phyloP scores from a whole-genome alignment of 2,888 invertebrate genomes.

The Drosophila rellima region DNA sequence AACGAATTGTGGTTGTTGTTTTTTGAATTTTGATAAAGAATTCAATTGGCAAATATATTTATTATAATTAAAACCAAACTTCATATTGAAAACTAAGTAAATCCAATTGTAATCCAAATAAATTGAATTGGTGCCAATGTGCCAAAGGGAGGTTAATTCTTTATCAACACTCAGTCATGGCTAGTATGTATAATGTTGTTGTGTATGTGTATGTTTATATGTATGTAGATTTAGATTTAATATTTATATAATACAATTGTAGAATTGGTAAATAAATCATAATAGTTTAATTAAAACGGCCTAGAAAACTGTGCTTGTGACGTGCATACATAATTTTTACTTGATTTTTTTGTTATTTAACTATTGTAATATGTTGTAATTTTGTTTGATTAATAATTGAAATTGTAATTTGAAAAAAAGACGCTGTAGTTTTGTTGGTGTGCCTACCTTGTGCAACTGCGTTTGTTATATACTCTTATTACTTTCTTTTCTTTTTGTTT shows the following conservation, averaged over 20 bases:
- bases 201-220: conserved; percentile 13
- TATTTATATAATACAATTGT: conserved; percentile 66
- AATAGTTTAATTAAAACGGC: conserved; percentile 73
- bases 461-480: conserved; percentile 79
- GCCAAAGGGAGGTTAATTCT: conserved; percentile 26
- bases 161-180: conserved; percentile 61
- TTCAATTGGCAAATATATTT: conserved; percentile 6
- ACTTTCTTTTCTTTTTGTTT: conserved; percentile 55
- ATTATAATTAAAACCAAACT: not conserved
- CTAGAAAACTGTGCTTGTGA: conserved; percentile 79
- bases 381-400: conserved; percentile 72
- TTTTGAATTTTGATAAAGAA: conserved; percentile 42
- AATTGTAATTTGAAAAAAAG: conserved; percentile 72
- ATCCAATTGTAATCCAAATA: conserved; percentile 16
- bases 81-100: conserved; percentile 2
- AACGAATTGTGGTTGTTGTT: conserved; percentile 2
- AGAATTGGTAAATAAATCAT: conserved; percentile 70
- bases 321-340: conserved; percentile 70
- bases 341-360: conserved; percentile 38
- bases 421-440: conserved; percentile 80
- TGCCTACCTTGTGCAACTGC: conserved; percentile 85
- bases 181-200: conserved; percentile 41
- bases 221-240: conserved; percentile 49
- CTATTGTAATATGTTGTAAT: conserved; percentile 30
- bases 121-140: conserved; percentile 19